A percentile compares a stretch with the other conserved stretches of the same genome.
Evolutionary conservation across 2,888 invertebrate genomes (phyloP).

Genomic region (Agrochola circellaris): DNA sequence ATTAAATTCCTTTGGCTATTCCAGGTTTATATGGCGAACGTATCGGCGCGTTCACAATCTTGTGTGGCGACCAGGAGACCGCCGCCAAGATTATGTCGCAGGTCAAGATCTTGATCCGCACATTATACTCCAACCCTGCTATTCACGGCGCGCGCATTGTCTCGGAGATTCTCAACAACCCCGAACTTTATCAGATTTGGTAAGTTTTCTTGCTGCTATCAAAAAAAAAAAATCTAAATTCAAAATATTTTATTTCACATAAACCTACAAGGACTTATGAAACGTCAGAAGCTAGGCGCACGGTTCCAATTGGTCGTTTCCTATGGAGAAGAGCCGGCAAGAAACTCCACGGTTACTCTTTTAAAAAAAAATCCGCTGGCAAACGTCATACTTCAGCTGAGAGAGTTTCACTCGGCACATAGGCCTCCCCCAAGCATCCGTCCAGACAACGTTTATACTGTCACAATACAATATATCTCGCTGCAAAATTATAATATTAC

Average conservation of each 20-base stretch:
- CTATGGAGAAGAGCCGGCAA: too few species aligned
- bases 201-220: slow-evolving; percentile 74
- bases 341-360: too few species aligned
- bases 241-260: too few species aligned
- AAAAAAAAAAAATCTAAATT: too few species aligned
- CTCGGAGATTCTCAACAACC: slow-evolving; percentile 94
- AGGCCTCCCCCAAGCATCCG: background rate
- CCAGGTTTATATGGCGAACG: slow-evolving; percentile 95
- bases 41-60: slow-evolving; percentile 96
- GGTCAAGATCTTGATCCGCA: slow-evolving; percentile 98
- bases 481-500: background rate
- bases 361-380: background rate
- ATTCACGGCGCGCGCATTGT: slow-evolving; percentile 98
- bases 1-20: slow-evolving; percentile 31
- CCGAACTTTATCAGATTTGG: slow-evolving; percentile 94
- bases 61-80: slow-evolving; percentile 94
- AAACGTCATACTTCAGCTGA: background rate
- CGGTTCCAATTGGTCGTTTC: too few species aligned
- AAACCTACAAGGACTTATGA: too few species aligned
- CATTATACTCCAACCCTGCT: slow-evolving; percentile 99
- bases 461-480: background rate
- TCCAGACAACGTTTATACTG: background rate
- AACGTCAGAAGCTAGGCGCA: too few species aligned
- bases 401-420: background rate
- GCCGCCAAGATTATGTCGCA: slow-evolving; percentile 97